Evolutionary conservation across 2,888 invertebrate species (phyloP), one percentile per base, ranked within the genome.

Genomic region (Ceramica pisi): DNA sequence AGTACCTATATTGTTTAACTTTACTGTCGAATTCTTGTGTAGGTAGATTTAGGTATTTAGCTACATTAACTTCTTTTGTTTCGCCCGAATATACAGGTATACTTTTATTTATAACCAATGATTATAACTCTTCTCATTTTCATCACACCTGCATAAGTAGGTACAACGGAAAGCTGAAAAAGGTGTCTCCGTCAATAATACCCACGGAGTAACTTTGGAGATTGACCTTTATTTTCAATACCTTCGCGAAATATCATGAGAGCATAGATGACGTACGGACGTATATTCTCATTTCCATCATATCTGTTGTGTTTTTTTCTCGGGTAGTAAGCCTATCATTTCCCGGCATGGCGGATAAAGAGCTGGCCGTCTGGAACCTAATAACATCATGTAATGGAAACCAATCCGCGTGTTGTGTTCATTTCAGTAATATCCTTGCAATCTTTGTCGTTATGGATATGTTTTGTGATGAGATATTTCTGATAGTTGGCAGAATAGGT

Each of bases 301-400:
- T 50, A 68, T 75, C 23, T 69, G 26, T 68, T 56, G 44, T 67
- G 50, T 38, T 44, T 31, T 46, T 68, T 69, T 23, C 61, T 50
- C 50, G 26, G 7, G 35, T 38, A 50, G 38, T 69, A 77, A 77
- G 64, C 71, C 53, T 60, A 59, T 70, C 26, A 75, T 75, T 77
- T 64, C 51, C 59, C 53, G 71, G 21, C 50, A 53, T 71, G 75
- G 44, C 23, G 78, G 59, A 77, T 77, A 71, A 64, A 64, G 50
- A 14, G 44, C 53, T 35, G 50, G 35, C 46, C 48, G 41, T n/a
- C 71, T 75, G 51, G 46, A 53, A 71, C 63, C 63, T 64, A 77
- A 79, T 68, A 79, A 38, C 35, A 59, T 71, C 44, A 21, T 56
- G 70, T 75, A 26, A 26, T 48, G 59, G 44, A 38, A 78, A 77